Evolutionary conservation across 1,140 invertebrate species (phyloP), one percentile per base, ranked within the genome.

Genomic region (Brachionus calyciflorus): DNA sequence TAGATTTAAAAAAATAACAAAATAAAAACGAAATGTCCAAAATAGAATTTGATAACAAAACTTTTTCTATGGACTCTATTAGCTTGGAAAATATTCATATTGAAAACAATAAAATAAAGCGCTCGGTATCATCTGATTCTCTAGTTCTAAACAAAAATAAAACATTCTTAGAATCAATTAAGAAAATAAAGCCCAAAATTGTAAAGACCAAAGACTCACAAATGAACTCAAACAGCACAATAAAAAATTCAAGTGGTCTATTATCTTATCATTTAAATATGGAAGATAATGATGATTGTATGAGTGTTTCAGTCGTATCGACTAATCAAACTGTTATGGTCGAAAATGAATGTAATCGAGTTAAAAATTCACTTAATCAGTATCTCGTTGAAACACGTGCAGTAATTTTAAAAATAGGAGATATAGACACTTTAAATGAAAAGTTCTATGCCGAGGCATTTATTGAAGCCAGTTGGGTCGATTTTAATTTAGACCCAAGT

Each of bases 381-480:
- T 40, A 44, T 46, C 21, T 65, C 12, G 65, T 70, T 30, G 65
- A 70, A 21, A 49, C 37, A 2, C 28, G 75, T 28, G 48, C 69
- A 7, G 76, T 70, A 19, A 78, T 79, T 33, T 21, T 79, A 30
- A 79, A 79, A 75, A 75, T 79, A 19, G 78, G 78, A 10, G 78
- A 79, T 40, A 77, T 79, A 46, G 77, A 79, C 46, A 79, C 79
- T 14, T 44, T 79, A 33, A 78, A 78, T 48, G 79, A 79, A 19
- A 70, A 73, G 30, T 79, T 69, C 65, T 48, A 78, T 53, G 78
- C 79, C 0, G 79, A 79, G 51, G 77, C 70, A 10, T 77, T 78
- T 48, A 53, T 78, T 9, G 57, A 78, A 51, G 76, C 76, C n/a
- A 60, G 26, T 28, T 79, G 78, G 78, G 37, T 37, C 5, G 78